Evolutionary conservation across 2,797 vertebrate genomes (phyloP), one percentile per base, ranked within the genome.

Genomic region (Lutjanus campechanus): DNA sequence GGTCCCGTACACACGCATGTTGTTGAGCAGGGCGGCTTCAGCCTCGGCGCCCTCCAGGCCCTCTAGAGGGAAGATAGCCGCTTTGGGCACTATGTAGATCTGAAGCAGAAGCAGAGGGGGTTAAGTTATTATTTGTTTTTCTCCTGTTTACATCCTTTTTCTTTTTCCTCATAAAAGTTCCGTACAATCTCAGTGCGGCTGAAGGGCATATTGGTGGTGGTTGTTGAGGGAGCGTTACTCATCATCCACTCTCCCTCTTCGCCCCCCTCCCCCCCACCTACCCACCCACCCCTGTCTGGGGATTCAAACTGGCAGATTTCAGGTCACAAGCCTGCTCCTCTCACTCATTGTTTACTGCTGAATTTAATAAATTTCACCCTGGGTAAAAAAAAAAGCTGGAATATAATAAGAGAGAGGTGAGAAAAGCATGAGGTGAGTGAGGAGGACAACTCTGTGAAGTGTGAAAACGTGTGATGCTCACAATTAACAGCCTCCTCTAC

Each of bases 1-100:
- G 67, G 98, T 99, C 64, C 98, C 98, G 0, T 99, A 99, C 17
- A 99, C 97, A 0, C 98, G 97, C 98, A 99, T 99, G 90, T 99
- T 99, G 91, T 99, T 99, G 67, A 99, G 91, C 95, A 99, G 95
- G 0, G 97, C 98, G 0, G 97, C 96, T 69, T 96, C 96, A 0
- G 94, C 95, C 76, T 96, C 96, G 0, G 94, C 47, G 3, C 96
- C 96, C 75, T 96, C 96, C 77, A 96, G 85, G 58, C 95, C 95
- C 77, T 99, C 96, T 49, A 97, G 95, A 83, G 97, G 97, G 90
- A 99, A 99, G 93, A 99, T 97, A 84, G 98, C 98, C 76, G 97
- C 98, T 50, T 96, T 94, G 0, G 98, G 98, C 51, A 91, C 95
- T 68, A 99, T 96, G 93, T 99, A 99, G 76, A 98, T 97, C 98